Evolutionary conservation across 2,113 vertebrate species (phyloP).

Genomic region (Nibea coibor): DNA sequence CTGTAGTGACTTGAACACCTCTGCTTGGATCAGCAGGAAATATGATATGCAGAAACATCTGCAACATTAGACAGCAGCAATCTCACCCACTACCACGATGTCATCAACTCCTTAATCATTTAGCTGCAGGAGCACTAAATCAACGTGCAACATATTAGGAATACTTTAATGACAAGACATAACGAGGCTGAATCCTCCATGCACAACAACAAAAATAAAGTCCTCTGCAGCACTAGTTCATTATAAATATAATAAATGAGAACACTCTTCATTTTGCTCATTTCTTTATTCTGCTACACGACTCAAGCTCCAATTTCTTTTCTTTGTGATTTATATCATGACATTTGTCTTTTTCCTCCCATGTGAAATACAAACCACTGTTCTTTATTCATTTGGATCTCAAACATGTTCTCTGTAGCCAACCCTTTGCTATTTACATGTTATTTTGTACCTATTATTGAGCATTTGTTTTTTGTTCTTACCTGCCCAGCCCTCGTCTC

Average conservation of each 20-base stretch:
- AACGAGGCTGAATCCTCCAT: neutral
- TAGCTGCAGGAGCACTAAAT: slow-evolving; percentile 14
- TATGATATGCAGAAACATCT: slow-evolving; percentile 34
- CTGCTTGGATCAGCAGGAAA: slow-evolving; percentile 39
- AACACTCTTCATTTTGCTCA: neutral
- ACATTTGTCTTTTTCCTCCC: neutral
- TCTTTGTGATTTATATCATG: neutral
- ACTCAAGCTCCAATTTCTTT: too few species aligned
- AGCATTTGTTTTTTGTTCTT: neutral
- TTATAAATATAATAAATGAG: neutral
- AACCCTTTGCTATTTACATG: neutral
- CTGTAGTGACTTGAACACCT: slow-evolving; percentile 17
- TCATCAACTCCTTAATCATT: slow-evolving; percentile 35
- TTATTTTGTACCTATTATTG: neutral
- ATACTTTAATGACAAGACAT: neutral
- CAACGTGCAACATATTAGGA: neutral
- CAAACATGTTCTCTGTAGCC: neutral
- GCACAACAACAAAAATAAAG: neutral
- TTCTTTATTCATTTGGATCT: neutral
- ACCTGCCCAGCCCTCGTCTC: slow-evolving; percentile 96
- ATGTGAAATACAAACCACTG: neutral
- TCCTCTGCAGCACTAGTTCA: neutral
- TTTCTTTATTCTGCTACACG: neutral
- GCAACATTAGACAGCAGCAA: slow-evolving; percentile 20
- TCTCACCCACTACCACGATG: neutral